phyloP scores from a whole-genome alignment of 2,888 invertebrate genomes.

The Seira musarum region DNA sequence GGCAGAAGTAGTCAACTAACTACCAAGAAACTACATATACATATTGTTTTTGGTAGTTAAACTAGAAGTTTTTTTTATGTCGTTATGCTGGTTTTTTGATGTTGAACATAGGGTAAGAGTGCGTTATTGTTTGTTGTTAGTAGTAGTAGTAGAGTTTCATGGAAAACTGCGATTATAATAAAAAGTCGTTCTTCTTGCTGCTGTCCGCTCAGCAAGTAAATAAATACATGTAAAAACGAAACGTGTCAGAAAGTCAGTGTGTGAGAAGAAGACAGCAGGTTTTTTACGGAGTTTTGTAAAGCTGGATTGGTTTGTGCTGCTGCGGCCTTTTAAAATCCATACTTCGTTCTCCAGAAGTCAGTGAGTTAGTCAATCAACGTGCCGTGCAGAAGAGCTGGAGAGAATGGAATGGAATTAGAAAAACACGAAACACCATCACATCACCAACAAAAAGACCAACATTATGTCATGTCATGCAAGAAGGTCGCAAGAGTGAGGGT shows the following conservation, averaged over 20 bases:
- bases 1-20: too few relatives aligned
- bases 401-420: too few relatives aligned
- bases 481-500: neutral
- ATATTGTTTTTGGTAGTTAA: too few relatives aligned
- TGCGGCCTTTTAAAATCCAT: neutral
- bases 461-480: neutral
- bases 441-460: neutral
- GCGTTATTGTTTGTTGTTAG: conserved; percentile 6
- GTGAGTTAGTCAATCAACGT: too few relatives aligned
- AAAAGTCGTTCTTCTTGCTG: too few relatives aligned
- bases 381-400: too few relatives aligned
- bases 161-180: too few relatives aligned
- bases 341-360: neutral
- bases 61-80: too few relatives aligned
- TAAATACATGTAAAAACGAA: neutral
- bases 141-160: neutral
- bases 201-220: too few relatives aligned
- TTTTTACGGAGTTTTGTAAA: neutral
- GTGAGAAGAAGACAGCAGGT: neutral
- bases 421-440: neutral
- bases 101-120: neutral
- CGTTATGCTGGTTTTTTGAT: too few relatives aligned
- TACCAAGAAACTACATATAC: too few relatives aligned
- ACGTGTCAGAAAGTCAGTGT: neutral
- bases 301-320: neutral